These are phyloP conservation scores for Cuniculus paca DNA, from an alignment of 2,797 vertebrate species.

Conservation along the genomic window DNA sequence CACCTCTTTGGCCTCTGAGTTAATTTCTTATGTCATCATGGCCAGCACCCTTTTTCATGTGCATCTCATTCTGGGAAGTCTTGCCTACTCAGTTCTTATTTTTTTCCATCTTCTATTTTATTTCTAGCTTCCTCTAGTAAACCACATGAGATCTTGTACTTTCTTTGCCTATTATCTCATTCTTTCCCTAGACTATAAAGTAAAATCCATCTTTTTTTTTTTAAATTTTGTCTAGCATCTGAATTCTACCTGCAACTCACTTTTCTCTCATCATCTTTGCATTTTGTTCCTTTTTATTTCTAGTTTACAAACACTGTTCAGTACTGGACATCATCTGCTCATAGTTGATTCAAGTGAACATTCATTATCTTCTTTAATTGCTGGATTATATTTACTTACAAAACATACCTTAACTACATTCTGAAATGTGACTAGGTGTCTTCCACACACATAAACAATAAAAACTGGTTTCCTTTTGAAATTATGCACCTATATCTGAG, in stretches of 20 bases:
- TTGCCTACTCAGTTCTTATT: background rate
- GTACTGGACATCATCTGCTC: background rate
- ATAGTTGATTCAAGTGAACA: background rate
- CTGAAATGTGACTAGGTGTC: background rate
- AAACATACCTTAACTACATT: background rate
- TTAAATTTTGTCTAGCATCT: background rate
- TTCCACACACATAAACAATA: background rate
- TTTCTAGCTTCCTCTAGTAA: background rate
- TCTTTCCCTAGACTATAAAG: background rate
- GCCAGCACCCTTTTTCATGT: background rate
- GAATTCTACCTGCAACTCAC: background rate
- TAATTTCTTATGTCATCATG: background rate
- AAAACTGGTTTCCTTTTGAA: slow-evolving; percentile 4
- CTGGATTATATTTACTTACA: background rate
- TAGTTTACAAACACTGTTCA: background rate
- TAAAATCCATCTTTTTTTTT: background rate
- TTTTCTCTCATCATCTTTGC: background rate
- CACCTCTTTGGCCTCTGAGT: background rate
- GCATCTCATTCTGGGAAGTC: background rate
- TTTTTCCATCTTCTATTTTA: background rate
- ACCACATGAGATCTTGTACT: background rate
- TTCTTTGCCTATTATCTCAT: background rate
- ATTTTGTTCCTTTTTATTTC: background rate
- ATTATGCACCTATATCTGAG: background rate
- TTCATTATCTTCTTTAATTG: background rate